A percentile compares a stretch with the other conserved stretches of the same genome.
phyloP scores from a whole-genome alignment of 53 echinoderm and acorn worm genomes.

The Echinarachnius parma region DNA sequence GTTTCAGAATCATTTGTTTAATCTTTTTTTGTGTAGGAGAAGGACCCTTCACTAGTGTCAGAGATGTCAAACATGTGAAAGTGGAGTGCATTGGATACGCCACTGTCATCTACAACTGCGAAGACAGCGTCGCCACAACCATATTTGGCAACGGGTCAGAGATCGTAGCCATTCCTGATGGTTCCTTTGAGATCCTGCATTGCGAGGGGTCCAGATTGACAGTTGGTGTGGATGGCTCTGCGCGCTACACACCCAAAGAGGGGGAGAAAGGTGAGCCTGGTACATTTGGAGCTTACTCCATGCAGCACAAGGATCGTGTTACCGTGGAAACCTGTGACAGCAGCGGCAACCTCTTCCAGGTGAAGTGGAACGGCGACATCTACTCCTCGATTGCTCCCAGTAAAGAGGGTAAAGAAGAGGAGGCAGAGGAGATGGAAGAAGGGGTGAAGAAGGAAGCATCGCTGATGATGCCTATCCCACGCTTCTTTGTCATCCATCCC shows the following conservation, averaged over 20 bases:
- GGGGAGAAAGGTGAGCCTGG: conserved; percentile 37
- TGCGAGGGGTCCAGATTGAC: conserved; percentile 72
- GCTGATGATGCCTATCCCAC: conserved; percentile 57
- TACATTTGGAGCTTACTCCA: conserved; percentile 53
- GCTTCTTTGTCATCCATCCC: conserved; percentile 79
- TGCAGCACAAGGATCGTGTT: conserved; percentile 66
- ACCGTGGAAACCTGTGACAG: conserved; percentile 61
- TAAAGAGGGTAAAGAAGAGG: conserved; percentile 20
- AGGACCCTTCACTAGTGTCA: conserved; percentile 24
- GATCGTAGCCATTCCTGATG: conserved; percentile 87
- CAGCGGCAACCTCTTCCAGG: conserved; percentile 64
- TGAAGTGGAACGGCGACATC: conserved; percentile 74
- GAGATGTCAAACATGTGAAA: conserved; percentile 74
- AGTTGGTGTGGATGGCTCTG: conserved; percentile 66
- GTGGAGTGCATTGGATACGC: conserved; percentile 92
- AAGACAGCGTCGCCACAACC: conserved; percentile 89
- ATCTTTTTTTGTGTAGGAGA: conserved; percentile 63
- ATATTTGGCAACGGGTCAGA: conserved; percentile 92
- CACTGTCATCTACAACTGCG: conserved; percentile 93
- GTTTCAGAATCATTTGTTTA: neutral
- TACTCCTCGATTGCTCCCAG: conserved; percentile 27
- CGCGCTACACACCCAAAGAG: conserved; percentile 64
- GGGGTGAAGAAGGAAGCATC: conserved; percentile 10
- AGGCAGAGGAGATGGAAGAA: conserved; percentile 15
- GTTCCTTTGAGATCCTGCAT: conserved; percentile 88